phyloP scores from a whole-genome alignment of 2,113 vertebrate genomes.

The Ciconia boyciana region DNA sequence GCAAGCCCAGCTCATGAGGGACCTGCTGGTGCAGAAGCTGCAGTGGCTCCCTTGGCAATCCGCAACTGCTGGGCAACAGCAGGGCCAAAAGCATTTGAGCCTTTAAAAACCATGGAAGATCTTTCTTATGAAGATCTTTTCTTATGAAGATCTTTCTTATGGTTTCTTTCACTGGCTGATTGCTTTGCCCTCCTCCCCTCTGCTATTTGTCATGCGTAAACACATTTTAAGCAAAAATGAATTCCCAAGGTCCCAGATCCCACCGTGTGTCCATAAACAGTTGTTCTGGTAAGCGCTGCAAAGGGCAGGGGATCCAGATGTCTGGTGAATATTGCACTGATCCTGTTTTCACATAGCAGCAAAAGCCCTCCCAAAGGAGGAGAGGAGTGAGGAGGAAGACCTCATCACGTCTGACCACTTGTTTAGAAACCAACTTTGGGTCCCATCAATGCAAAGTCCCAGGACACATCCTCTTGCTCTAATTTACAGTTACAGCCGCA shows the following conservation, averaged over 20 bases:
- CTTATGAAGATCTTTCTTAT: background rate
- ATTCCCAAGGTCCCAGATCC: background rate
- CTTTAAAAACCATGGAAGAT: background rate
- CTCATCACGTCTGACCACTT: background rate
- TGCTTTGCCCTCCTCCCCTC: background rate
- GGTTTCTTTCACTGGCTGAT: background rate
- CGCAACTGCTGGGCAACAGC: background rate
- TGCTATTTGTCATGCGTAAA: background rate
- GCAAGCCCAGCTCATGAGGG: background rate
- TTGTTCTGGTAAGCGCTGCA: background rate
- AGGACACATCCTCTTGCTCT: background rate
- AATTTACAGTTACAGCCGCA: background rate
- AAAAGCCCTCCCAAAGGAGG: background rate
- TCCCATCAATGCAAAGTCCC: background rate
- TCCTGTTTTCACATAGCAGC: background rate
- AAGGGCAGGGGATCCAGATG: background rate
- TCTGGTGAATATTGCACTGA: background rate
- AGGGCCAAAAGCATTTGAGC: background rate
- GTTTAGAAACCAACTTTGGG: background rate
- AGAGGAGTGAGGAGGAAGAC: background rate
- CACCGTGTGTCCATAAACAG: fast-evolving
- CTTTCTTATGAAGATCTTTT: too few species aligned
- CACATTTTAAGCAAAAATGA: background rate
- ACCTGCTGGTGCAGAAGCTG: fast-evolving
- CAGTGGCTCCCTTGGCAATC: background rate